Evolutionary conservation across 2,113 vertebrate species (phyloP), one percentile per base, ranked within the genome.

Genomic region (Otis tarda): DNA sequence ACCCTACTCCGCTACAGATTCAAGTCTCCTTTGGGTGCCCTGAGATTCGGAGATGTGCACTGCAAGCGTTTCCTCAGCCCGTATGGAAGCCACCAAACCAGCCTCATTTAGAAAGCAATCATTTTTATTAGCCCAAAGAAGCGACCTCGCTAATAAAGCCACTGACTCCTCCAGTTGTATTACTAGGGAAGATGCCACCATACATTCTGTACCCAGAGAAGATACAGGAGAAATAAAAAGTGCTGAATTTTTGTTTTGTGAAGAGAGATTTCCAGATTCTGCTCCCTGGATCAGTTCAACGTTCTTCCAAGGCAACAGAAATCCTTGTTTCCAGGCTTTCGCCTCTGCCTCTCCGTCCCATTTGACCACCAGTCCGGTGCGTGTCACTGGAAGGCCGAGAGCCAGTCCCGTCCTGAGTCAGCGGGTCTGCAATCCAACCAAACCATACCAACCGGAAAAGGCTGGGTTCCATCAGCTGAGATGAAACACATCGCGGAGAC

Each of bases 1-100:
- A 17, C 4, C 47, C 1, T 3, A 11, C 23, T 2, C 1, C 35
- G 0, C 15, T 6, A 30, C 55, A n/a, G 70, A 15, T 37, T 50
- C 13, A 0, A 18, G 28, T 8, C 45, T 31, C 21, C 55, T 17
- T 13, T 6, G 33, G 59, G 20, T 8, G 28, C 2, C 49, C 21
- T 22, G 4, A 3, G 56, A 8, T 4, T 7, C 14, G 43, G 52
- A 57, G 57, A 21, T 13, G 33, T 13, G 70, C 12, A 5, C 6
- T 12, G 43, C 8, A 0, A 16, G 43, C 1, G 0, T 5, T 9
- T 35, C 60, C 37, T 39, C 37, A 16, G 53, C 19, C 53, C 7
- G 0, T 23, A 30, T 1, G 12, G 12, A 45, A 53, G 76, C n/a
- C 18, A 52, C 17, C 53, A 49, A 55, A 55, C 17, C 55, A 30